A percentile compares a stretch with the other conserved stretches of the same genome.
Conservation (phyloP, 2,888 invertebrate species). For the Endomychus coccineus region DNA sequence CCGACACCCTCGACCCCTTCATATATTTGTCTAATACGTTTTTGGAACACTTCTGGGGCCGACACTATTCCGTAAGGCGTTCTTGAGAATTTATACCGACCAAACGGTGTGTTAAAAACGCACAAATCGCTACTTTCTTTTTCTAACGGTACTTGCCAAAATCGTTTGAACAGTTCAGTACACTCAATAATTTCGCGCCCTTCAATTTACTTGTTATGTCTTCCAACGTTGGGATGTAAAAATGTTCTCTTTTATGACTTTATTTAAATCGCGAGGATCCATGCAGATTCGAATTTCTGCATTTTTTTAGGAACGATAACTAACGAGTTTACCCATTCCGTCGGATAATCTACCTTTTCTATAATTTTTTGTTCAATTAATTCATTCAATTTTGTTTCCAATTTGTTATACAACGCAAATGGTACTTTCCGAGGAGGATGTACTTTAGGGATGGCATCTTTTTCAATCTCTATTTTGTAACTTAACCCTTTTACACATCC, state of each 20-base stretch:
- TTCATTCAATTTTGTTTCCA: constrained; percentile 25
- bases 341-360: constrained; percentile 11
- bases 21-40: constrained; percentile 21
- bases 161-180: constrained; percentile 16
- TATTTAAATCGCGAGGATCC: constrained; percentile 17
- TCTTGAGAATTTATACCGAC: constrained; percentile 16
- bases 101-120: constrained; percentile 20
- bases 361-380: constrained; percentile 19
- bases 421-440: constrained; percentile 30
- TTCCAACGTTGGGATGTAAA: constrained; percentile 16
- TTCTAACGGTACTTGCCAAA: constrained; percentile 16
- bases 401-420: constrained; percentile 30
- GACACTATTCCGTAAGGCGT: constrained; percentile 17
- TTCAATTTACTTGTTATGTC: constrained; percentile 18
- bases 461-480: constrained; percentile 26
- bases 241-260: constrained; percentile 14
- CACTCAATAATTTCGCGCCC: constrained; percentile 15
- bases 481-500: constrained; percentile 23
- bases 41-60: constrained; percentile 19
- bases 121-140: constrained; percentile 16
- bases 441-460: constrained; percentile 25
- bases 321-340: constrained; percentile 16
- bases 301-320: constrained; percentile 16
- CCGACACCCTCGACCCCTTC: constrained; percentile 19
- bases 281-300: constrained; percentile 16